phyloP scores from a whole-genome alignment of 2,797 vertebrate species.

The Falco cherrug region DNA sequence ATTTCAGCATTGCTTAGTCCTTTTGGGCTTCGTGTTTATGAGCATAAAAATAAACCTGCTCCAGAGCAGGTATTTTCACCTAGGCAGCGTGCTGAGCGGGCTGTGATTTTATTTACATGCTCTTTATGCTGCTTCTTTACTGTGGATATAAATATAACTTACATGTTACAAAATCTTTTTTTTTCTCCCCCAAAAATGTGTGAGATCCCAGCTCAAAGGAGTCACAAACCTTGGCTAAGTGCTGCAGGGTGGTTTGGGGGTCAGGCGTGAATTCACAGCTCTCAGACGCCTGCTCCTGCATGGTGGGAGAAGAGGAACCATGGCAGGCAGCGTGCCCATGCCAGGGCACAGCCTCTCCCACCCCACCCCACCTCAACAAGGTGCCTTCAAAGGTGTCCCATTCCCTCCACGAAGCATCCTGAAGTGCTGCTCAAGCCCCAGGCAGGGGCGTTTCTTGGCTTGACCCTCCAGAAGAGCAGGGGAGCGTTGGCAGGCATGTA shows the following conservation, averaged over 20 bases:
- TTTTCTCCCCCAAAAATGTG: not conserved
- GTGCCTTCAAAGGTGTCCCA: not conserved
- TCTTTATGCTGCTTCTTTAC: not conserved
- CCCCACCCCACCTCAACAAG: not conserved
- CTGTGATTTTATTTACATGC: conserved; percentile 2
- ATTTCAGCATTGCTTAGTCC: not conserved
- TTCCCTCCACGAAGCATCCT: not conserved
- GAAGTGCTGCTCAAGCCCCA: not conserved
- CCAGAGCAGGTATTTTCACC: conserved; percentile 28
- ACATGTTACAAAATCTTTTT: not conserved
- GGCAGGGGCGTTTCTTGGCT: not conserved
- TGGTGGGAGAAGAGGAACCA: not conserved
- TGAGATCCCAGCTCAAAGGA: not conserved
- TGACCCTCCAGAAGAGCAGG: not conserved
- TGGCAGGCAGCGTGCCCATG: rapidly evolving
- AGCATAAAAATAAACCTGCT: not conserved
- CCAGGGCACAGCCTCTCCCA: not conserved
- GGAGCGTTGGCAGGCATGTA: not conserved
- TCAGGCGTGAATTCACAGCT: not conserved
- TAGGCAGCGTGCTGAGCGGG: not conserved
- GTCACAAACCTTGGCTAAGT: not conserved
- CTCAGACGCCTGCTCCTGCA: rapidly evolving
- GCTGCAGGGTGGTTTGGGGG: not conserved
- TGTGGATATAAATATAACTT: not conserved
- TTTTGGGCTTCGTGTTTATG: not conserved